Base-by-base conservation (phyloP, 2,888 invertebrate genomes). In the Tethea ocularis region DNA sequence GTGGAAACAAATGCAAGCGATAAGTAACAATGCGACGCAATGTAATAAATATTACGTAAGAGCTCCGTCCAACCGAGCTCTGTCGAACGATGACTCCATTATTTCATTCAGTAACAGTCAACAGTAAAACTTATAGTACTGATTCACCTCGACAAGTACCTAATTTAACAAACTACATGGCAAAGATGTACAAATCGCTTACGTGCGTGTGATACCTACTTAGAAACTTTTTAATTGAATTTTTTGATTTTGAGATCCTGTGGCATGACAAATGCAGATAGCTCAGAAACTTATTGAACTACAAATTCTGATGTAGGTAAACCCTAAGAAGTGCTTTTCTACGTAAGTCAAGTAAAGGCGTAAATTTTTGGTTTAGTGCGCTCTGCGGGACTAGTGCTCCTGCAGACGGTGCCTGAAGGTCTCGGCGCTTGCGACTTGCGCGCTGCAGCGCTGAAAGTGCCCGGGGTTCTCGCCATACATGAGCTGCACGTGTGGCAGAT, bases 391-490 rank as follows among this genome's bases (percentile, higher is more conserved):
- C 88, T 97, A 59, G 97, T 98, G 75, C 93, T 98, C 0, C 94
- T 99, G 22, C 98, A 99, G 89, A 98, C 98, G 0, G 98, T 98
- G 61, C 98, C 99, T 0, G 97, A 96, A 71, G 96, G 97, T 15
- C 96, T 98, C 66, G 96, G 98, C 76, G 96, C 93, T n/a, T 89
- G 91, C 65, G 87, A 84, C 1, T 72, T 93, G 62, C 86, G 87
- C 20, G 81, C 87, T 5, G 93, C 92, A 0, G 92, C 92, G 5
- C 78, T 92, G 51, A 82, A 82, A 33, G 89, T 93, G 54, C 89
- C 89, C 13, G 93, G 93, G 20, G 93, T 93, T 63, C 80, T 91
- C 24, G 93, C 93, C 75, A 96, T 98, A 22, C 98, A 98, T 78
- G 98, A 98, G 87, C 93, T 98, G 51, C 98, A 98, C 79, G 96